Conservation (phyloP, 2,113 vertebrate genomes). For the Prionailurus viverrinus region DNA sequence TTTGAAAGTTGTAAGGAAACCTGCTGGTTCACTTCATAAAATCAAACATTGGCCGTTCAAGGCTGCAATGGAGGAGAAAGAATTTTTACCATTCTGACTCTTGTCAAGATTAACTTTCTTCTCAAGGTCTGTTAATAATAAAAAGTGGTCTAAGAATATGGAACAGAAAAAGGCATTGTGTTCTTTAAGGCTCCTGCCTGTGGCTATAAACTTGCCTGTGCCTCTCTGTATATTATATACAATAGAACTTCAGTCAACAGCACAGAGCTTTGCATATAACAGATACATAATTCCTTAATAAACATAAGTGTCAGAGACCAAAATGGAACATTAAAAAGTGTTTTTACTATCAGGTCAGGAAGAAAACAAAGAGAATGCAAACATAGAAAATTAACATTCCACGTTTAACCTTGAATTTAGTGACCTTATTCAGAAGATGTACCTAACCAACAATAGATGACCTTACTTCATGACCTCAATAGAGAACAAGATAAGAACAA, state of each 20-base stretch:
- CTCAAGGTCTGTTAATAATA: constrained; percentile 12
- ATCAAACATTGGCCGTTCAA: not conserved
- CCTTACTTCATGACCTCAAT: not conserved
- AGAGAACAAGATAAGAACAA: not conserved
- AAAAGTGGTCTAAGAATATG: not conserved
- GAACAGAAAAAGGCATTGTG: not conserved
- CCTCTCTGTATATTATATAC: not conserved
- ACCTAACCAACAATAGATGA: not conserved
- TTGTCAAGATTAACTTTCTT: constrained; percentile 20
- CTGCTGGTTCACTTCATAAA: constrained; percentile 29
- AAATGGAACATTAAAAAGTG: not conserved
- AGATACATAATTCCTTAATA: not conserved
- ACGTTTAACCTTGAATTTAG: not conserved
- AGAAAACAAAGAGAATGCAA: not conserved
- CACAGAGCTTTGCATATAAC: not conserved
- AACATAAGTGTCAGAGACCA: not conserved
- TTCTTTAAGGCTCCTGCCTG: not conserved
- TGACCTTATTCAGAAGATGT: not conserved
- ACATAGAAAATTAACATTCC: not conserved
- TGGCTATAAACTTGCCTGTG: not conserved
- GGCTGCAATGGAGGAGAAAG: not conserved
- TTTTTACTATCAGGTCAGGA: not conserved
- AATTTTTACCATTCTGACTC: not conserved
- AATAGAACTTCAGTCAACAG: not conserved
- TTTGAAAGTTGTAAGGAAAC: constrained; percentile 32